Evolutionary conservation across 2,797 vertebrate genomes (phyloP), one percentile per base, ranked within the genome.

Genomic region (Apogon talboti): DNA sequence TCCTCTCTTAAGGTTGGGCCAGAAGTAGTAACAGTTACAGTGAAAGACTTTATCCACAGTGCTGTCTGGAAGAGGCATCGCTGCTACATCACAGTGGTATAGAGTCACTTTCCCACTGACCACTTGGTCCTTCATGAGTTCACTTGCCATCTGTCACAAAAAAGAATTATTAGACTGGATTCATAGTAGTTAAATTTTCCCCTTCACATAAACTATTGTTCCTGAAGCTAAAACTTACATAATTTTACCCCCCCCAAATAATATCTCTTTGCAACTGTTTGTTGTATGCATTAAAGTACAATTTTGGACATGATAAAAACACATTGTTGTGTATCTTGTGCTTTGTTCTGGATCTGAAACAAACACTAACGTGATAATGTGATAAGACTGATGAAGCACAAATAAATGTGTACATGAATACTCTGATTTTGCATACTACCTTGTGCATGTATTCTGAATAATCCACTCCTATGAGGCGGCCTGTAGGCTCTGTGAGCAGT

Each of bases 1-100:
- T 21, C 54, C 88, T 16, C 81, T 87, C 50, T 42, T 86, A 46
- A 92, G 84, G 61, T 94, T 90, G 11, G 93, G 91, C 93, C 93
- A 95, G 84, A 84, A 94, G 81, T 93, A 94, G 75, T 93, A 94
- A 79, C 92, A 94, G 86, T 94, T 95, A 69, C 92, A 93, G 66
- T 95, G 93, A 68, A 91, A 94, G 3, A 94, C 92, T 75, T 82
- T 93, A 74, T 95, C 92, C 50, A 93, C 88, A 2, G 47, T 73
- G 73, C 37, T 83, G 48, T 93, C 89, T 42, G 41, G 37, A 28
- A 95, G 66, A 14, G 92, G 92, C 90, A 94, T 92, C 0, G 66
- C 76, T 44, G 82, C 78, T 14, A 94, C 70, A 37, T 88, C 88
- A 82, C 88, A 86, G 37, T 52, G 82, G 62, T 91, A 51, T n/a